Percentiles rank a stretch among this genome's conserved stretches.
These are phyloP conservation scores for Hexactinellida sp. DNA, from an alignment of 37 sponge, comb jelly and placozoan species.

Conservation along the genomic window DNA sequence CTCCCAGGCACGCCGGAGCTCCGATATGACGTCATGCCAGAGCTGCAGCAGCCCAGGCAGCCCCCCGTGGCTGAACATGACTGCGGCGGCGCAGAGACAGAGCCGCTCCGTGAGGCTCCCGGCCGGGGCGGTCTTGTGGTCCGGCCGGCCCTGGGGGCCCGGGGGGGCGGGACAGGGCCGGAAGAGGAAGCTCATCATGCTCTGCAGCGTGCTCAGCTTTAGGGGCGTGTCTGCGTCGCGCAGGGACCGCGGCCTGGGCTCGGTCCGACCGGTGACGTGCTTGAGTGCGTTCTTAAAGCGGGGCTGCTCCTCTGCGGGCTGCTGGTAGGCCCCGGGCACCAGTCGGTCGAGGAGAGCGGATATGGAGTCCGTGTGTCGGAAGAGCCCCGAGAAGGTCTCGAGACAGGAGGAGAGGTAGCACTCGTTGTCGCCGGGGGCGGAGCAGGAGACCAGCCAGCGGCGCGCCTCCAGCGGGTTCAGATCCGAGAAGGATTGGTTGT, in stretches of 20 bases:
- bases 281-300: conserved; percentile 9
- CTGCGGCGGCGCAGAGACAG: background rate
- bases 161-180: background rate
- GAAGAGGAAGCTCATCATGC: conserved; percentile 8
- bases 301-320: background rate
- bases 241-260: background rate
- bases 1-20: conserved; percentile 78
- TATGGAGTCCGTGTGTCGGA: background rate
- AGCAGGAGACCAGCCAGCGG: background rate
- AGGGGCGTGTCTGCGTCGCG: background rate
- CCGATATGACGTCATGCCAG: conserved; percentile 65
- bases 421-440: background rate
- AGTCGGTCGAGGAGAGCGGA: background rate
- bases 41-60: conserved; percentile 45
- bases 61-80: conserved; percentile 25
- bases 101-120: conserved; percentile 15
- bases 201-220: background rate
- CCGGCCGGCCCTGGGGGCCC: background rate
- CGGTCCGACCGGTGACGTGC: background rate
- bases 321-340: conserved; percentile 2
- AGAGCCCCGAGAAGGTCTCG: background rate
- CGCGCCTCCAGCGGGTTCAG: background rate
- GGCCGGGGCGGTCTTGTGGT: conserved; percentile 19
- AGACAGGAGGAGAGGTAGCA: background rate
- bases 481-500: conserved; percentile 6